Percentiles rank a stretch among this genome's conserved stretches.
These are phyloP conservation scores for Rhinoderma darwinii DNA, from an alignment of 2,113 vertebrate species.

Conservation along the genomic window DNA sequence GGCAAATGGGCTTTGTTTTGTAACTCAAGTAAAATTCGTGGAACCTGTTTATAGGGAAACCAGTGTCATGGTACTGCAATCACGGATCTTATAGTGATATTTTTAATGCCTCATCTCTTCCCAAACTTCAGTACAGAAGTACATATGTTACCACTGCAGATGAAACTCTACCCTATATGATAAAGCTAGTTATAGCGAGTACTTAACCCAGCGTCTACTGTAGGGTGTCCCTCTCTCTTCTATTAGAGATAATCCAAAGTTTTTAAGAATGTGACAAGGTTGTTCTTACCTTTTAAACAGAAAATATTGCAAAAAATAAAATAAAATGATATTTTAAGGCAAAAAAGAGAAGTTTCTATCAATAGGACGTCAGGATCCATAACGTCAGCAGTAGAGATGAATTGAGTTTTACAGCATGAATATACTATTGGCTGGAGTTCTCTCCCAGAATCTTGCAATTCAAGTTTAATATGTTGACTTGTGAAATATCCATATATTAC, in stretches of 20 bases:
- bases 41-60: not conserved
- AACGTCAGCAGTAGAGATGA: not conserved
- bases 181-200: not conserved
- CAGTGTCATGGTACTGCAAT: not conserved
- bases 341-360: not conserved
- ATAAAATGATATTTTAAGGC: not conserved
- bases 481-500: conserved; percentile 11
- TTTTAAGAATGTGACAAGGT: not conserved
- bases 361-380: not conserved
- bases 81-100: not conserved
- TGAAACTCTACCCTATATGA: not conserved
- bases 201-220: no score
- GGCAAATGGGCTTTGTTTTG: no score
- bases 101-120: not conserved
- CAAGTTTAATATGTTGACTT: conserved; percentile 14
- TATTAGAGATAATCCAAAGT: not conserved
- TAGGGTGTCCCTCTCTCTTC: not conserved
- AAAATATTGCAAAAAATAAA: not conserved
- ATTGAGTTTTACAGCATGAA: not conserved
- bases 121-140: not conserved
- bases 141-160: not conserved
- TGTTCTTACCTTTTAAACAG: not conserved
- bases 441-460: not conserved
- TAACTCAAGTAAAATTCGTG: no score
- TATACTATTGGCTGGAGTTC: not conserved